Base-by-base conservation (phyloP, 2,888 invertebrate genomes). In the Neuroscelio doddi region DNA sequence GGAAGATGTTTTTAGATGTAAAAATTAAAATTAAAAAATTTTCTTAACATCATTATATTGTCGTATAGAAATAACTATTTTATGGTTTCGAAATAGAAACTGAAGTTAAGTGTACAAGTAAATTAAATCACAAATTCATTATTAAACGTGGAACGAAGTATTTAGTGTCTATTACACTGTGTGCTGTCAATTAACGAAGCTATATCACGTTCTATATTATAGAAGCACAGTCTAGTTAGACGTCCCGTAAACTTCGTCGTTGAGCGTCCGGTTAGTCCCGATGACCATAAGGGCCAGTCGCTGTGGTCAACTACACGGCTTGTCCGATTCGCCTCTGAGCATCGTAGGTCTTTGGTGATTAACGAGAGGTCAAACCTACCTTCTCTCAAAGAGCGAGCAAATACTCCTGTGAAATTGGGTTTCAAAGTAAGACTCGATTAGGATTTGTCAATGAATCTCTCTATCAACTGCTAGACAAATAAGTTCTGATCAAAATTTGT, bases 281-380 rank as follows among this genome's bases (percentile, higher is more conserved):
- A 50, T 49, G 57, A 55, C 69, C 73, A 68, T 77, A 74, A 75
- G 72, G 76, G 72, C 71, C 71, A 71, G 78, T 77, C 76, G 78
- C 74, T 80, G 83, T 76, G 83, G 83, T 83, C 80, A 80, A 80
- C 80, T 82, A 77, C 79, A 77, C 78, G 78, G 81, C 77, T 79
- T 79, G 78, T 76, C 75, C 74, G 78, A 77, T 74, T 77, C 72
- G 76, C 74, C 76, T 79, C 72, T 70, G 70, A 75, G 77, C 77
- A 55, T 74, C 67, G 70, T 71, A 67, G 73, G 79, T 80, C 82
- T 83, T 82, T 82, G 80, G 81, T 83, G 83, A 84, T 84, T 84
- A 84, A 82, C 82, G 80, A 80, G 77, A 80, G 81, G 80, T 82
- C 82, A 80, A 76, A 75, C 76, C 74, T 71, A 65, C 69, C 71